Evolutionary conservation across 1,140 invertebrate species (phyloP).

Genomic region (Eciton burchellii): DNA sequence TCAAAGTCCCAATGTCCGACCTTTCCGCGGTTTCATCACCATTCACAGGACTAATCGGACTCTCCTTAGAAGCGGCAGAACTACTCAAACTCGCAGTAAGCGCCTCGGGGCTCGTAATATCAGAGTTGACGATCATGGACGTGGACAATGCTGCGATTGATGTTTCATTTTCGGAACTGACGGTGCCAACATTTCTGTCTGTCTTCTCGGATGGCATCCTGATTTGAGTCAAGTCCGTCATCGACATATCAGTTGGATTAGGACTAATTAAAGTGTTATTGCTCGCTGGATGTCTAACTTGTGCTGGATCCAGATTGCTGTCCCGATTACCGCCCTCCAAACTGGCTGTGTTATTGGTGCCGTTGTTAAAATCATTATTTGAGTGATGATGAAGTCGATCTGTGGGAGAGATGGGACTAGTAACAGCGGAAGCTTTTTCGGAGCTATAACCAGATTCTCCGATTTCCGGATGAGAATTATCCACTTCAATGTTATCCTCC

Average conservation of each 20-base stretch:
- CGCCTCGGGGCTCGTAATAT: constrained; percentile 75
- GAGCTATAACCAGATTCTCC: constrained; percentile 90
- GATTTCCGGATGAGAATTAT: constrained; percentile 81
- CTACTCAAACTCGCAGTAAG: constrained; percentile 75
- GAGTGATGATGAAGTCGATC: constrained; percentile 24
- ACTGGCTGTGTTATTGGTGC: not conserved
- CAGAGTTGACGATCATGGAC: constrained; percentile 72
- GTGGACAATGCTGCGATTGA: constrained; percentile 60
- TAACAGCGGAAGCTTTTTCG: constrained; percentile 87
- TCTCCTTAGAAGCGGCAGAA: constrained; percentile 75
- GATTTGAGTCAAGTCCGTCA: constrained; percentile 69
- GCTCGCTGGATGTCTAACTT: constrained; percentile 52
- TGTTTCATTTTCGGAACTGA: constrained; percentile 66
- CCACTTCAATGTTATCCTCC: constrained; percentile 91
- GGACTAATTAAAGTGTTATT: constrained; percentile 64
- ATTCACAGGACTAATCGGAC: constrained; percentile 72
- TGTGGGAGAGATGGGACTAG: constrained; percentile 84
- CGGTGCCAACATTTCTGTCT: constrained; percentile 45
- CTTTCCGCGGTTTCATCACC: constrained; percentile 20
- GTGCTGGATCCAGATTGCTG: constrained; percentile 20
- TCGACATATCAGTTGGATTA: constrained; percentile 72
- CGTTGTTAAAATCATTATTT: constrained; percentile 47
- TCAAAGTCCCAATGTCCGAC: not conserved
- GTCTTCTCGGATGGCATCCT: constrained; percentile 48
- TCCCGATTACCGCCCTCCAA: constrained; percentile 27